Conservation (phyloP, 2,797 vertebrate genomes). For the Coccyzus lansbergi region DNA sequence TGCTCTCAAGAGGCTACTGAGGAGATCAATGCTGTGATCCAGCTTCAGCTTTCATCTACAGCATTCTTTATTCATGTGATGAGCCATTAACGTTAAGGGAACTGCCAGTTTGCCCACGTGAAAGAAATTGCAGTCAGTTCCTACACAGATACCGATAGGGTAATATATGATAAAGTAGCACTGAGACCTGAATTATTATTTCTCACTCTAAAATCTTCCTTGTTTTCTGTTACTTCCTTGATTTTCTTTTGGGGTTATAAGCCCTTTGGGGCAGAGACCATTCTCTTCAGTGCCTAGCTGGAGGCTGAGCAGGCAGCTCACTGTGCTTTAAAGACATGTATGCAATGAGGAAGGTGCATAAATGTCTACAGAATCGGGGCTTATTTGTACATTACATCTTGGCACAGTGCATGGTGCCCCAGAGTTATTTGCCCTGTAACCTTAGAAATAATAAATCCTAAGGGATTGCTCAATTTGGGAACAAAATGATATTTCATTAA, state of each 20-base stretch:
- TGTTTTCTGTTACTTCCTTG: neutral
- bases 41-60: neutral
- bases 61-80: neutral
- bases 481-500: neutral
- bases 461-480: neutral
- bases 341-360: neutral
- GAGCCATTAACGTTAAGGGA: neutral
- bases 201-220: neutral
- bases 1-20: neutral
- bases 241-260: neutral
- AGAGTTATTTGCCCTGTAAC: neutral
- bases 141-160: neutral
- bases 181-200: neutral
- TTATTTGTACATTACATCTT: neutral
- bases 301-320: fast-evolving
- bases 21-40: neutral
- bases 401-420: neutral
- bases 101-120: neutral
- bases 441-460: neutral
- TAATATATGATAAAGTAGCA: neutral
- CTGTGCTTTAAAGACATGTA: neutral
- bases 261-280: neutral
- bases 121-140: neutral
- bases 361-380: neutral
- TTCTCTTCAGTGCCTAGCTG: neutral